Evolutionary conservation across 2,888 invertebrate genomes (phyloP), one percentile per base, ranked within the genome.

Genomic region (Sepiola atlantica): DNA sequence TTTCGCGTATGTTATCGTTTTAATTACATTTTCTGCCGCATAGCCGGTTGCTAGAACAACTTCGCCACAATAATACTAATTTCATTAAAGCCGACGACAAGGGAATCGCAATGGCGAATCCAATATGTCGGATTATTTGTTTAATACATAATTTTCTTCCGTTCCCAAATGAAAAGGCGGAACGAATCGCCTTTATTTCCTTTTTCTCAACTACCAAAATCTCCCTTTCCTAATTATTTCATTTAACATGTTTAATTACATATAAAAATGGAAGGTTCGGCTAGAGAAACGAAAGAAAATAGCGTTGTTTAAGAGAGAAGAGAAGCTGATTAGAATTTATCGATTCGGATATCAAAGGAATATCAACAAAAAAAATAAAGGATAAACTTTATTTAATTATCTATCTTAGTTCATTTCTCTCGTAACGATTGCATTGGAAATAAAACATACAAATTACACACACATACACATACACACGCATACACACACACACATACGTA

Each of bases 31-130:
- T n/a, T n/a, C n/a, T 77, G n/a, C n/a, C 77, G 77, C n/a, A 77
- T n/a, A 77, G n/a, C 77, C 77, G 77, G n/a, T 77, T n/a, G 77
- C 77, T 32, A n/a, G 77, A 77, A 77, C 77, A 77, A 77, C 77
- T 77, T n/a, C 77, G 12, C 4, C 77, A 77, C n/a, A 77, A 77
- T 77, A 77, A n/a, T 77, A 77, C n/a, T 77, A 77, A 77, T 77
- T 77, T 77, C 77, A 77, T 77, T 77, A 77, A 77, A 77, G n/a
- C 77, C n/a, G 77, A 77, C 77, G n/a, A 77, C 77, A 77, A 77
- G 77, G 77, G 77, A n/a, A 77, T n/a, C n/a, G 77, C 32, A 77
- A 77, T 77, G 77, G 77, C n/a, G 77, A 77, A 77, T 77, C 77
- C 77, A 77, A 77, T 77, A 77, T 77, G 77, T 77, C 77, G 77